These are phyloP conservation scores for Fissipunctia ypsillon DNA, from an alignment of 2,888 invertebrate genomes.

Conservation along the genomic window DNA sequence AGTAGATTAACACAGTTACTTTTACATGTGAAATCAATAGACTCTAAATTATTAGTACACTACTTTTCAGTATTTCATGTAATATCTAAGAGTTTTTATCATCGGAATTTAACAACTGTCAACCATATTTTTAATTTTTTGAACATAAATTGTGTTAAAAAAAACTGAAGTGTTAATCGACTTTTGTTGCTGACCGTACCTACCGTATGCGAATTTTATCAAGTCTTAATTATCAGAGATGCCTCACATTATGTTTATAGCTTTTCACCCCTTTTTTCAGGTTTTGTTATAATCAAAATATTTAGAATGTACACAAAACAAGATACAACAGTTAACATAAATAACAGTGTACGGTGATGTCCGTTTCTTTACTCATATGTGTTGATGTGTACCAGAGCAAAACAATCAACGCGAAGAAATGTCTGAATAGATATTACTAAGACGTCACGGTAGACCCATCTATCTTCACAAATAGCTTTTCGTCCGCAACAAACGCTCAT, in stretches of 20 bases:
- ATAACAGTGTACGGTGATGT: neutral
- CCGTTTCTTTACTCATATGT: neutral
- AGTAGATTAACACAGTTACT: too few relatives aligned
- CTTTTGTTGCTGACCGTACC: too few relatives aligned
- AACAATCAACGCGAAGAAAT: conserved; percentile 44
- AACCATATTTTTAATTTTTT: too few relatives aligned
- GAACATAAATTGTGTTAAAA: too few relatives aligned
- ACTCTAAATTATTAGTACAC: too few relatives aligned
- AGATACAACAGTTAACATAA: conserved; percentile 5
- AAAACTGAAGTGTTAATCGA: too few relatives aligned
- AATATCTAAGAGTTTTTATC: too few relatives aligned
- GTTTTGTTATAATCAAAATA: neutral
- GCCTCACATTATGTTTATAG: neutral
- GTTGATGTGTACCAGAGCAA: conserved; percentile 21
- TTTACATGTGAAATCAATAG: too few relatives aligned
- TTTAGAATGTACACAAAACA: neutral
- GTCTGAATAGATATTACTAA: conserved; percentile 40
- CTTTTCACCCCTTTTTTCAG: neutral
- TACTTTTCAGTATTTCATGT: too few relatives aligned
- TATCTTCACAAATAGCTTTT: conserved; percentile 60
- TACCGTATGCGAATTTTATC: conserved; percentile 29
- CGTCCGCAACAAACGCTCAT: conserved; percentile 65
- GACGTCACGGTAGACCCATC: conserved; percentile 48
- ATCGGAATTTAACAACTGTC: too few relatives aligned
- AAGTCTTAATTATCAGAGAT: neutral